Base-by-base conservation (phyloP, 2,113 vertebrate genomes). In the Scortum barcoo region DNA sequence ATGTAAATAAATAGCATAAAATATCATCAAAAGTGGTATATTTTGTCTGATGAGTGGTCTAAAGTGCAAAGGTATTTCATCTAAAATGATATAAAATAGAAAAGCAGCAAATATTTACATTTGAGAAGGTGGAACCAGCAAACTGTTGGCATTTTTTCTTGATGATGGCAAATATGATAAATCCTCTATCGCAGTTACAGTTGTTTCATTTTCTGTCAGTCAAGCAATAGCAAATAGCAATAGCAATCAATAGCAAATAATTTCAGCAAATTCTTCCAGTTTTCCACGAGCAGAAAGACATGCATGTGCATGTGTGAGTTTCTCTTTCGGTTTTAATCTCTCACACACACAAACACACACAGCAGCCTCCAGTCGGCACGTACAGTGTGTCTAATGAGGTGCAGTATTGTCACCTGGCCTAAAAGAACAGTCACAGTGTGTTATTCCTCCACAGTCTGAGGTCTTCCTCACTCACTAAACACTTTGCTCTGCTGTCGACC, bases 361-460 rank as follows among this genome's bases (percentile, higher is more conserved):
- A 77, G 6, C 46, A 51, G 33, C 54, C 71, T 68, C 30, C 70
- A 54, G 44, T 50, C 17, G n/a, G 30, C 65, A 70, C 28, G 53
- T 62, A 69, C 83, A 73, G 62, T 44, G 84, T 28, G 70, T 61
- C 57, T 91, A 89, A 93, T 89, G 90, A 87, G 87, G 82, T 87
- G 84, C 76, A 7, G 69, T 74, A 54, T n/a, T 68, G 87, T 89
- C 89, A 86, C 67, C 67, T 14, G 84, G 46, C 84, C 89, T 85
- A 89, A 91, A 80, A 84, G 81, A 85, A 76, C 68, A 85, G 82
- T 91, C 87, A 81, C 87, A 90, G 78, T 63, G 81, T 88, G 88
- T 86, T 88, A 78, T 76, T 90, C 57, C 54, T 72, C 50, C 20
- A 6, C 53, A 10, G 61, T 80, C 72, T 81, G 67, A 86, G 75